Conservation (phyloP, 2,113 vertebrate genomes). For the Heteronetta atricapilla region DNA sequence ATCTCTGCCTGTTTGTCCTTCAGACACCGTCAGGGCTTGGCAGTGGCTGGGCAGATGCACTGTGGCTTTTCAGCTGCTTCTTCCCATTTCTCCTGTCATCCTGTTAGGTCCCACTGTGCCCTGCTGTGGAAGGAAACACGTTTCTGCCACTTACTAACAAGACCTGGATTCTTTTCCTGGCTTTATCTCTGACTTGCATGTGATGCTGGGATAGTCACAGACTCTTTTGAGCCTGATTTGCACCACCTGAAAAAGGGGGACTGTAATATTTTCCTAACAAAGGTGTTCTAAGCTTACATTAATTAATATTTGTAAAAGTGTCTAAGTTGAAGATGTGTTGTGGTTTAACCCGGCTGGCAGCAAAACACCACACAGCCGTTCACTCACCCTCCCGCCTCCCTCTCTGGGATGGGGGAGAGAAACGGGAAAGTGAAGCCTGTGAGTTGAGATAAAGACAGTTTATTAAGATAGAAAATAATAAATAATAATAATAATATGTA, state of each 20-base stretch:
- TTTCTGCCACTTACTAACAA: not conserved
- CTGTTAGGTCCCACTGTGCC: not conserved
- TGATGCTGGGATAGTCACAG: not conserved
- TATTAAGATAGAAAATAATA: too few relatives aligned
- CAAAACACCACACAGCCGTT: too few relatives aligned
- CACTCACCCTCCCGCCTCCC: too few relatives aligned
- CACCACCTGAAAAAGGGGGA: not conserved
- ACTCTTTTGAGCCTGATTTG: not conserved
- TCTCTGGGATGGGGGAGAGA: too few relatives aligned
- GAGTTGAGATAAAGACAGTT: too few relatives aligned
- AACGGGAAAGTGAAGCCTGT: too few relatives aligned
- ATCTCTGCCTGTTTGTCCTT: not conserved
- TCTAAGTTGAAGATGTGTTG: not conserved
- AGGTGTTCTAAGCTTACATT: not conserved
- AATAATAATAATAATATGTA: too few relatives aligned
- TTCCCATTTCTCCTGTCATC: not conserved
- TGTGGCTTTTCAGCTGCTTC: not conserved
- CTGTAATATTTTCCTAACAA: not conserved
- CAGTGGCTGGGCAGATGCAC: not conserved
- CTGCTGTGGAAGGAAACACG: not conserved
- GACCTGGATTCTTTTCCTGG: not conserved
- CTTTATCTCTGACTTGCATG: not conserved
- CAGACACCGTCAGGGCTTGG: not conserved
- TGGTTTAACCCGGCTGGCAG: too few relatives aligned
- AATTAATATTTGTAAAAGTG: not conserved